These are phyloP conservation scores for Helicoverpa armigera DNA, from an alignment of 1,140 invertebrate genomes.

Conservation along the genomic window DNA sequence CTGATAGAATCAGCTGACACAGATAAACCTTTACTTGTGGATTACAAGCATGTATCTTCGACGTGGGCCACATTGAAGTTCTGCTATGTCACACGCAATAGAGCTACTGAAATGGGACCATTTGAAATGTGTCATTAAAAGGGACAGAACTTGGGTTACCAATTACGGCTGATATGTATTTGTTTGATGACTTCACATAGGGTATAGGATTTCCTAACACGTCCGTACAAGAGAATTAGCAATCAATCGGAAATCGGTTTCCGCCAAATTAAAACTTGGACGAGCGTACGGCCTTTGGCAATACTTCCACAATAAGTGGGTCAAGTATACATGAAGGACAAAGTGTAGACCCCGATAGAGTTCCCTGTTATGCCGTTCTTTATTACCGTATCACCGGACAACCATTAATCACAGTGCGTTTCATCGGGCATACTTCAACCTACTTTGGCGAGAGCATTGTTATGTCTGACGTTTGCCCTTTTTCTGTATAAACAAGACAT, in stretches of 20 bases:
- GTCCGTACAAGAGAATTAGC: constrained; percentile 49
- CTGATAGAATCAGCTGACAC: not conserved
- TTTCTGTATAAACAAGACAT: constrained; percentile 56
- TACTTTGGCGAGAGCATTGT: constrained; percentile 55
- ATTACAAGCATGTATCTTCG: not conserved
- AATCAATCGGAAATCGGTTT: constrained; percentile 59
- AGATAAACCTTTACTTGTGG: not conserved
- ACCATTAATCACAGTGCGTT: constrained; percentile 65
- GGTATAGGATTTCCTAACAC: constrained; percentile 28
- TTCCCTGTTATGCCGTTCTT: constrained; percentile 65
- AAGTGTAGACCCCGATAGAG: constrained; percentile 55
- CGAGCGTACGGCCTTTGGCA: constrained; percentile 59
- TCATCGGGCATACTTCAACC: constrained; percentile 54
- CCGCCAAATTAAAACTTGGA: constrained; percentile 62
- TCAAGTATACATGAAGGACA: constrained; percentile 79
- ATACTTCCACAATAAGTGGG: constrained; percentile 68
- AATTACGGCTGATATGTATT: not conserved
- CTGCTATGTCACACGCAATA: not conserved
- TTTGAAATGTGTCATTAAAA: not conserved
- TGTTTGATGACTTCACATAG: constrained; percentile 18
- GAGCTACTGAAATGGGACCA: not conserved
- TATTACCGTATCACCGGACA: constrained; percentile 69
- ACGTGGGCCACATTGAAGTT: constrained; percentile 31
- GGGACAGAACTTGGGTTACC: constrained; percentile 10
- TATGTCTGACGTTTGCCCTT: constrained; percentile 49